Evolutionary conservation across 2,888 invertebrate genomes (phyloP).

Genomic region (Zhuqinia jingwanae): DNA sequence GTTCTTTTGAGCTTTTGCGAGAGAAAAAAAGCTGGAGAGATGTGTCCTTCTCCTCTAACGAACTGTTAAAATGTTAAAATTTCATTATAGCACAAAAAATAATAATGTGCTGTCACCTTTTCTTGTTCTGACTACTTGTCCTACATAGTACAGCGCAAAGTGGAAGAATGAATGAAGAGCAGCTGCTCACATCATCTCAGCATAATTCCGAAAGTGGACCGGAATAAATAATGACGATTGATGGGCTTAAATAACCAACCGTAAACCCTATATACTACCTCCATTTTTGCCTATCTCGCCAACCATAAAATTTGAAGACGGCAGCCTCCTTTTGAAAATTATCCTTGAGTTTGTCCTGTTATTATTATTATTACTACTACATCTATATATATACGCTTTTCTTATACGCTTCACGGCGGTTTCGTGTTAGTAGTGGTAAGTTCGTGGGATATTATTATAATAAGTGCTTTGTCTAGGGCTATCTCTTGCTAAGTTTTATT

Average conservation of each 20-base stretch:
- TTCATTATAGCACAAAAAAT: slow-evolving; percentile 12
- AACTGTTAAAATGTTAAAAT: slow-evolving; percentile 36
- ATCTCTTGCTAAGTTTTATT: background rate
- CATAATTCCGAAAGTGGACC: slow-evolving; percentile 46
- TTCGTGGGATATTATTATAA: slow-evolving; percentile 8
- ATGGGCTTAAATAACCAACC: slow-evolving; percentile 43
- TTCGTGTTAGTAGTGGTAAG: background rate
- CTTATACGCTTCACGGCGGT: too few relatives aligned
- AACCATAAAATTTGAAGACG: background rate
- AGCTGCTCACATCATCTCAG: slow-evolving; percentile 14
- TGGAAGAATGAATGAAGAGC: slow-evolving; percentile 18
- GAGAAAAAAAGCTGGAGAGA: background rate
- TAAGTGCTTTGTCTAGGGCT: background rate
- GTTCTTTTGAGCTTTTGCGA: background rate
- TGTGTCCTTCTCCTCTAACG: slow-evolving; percentile 35
- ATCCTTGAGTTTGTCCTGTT: background rate
- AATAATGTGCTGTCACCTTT: background rate
- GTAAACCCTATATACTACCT: background rate
- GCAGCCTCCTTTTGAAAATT: background rate
- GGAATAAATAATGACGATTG: slow-evolving; percentile 61
- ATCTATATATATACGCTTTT: too few relatives aligned
- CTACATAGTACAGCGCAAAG: background rate
- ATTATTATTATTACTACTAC: too few relatives aligned
- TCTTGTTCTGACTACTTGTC: background rate
- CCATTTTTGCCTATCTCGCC: background rate